Percentiles rank a stretch among this genome's conserved stretches.
Evolutionary conservation across 2,797 vertebrate genomes (phyloP).

Genomic region (Coranthus polyacanthus): DNA sequence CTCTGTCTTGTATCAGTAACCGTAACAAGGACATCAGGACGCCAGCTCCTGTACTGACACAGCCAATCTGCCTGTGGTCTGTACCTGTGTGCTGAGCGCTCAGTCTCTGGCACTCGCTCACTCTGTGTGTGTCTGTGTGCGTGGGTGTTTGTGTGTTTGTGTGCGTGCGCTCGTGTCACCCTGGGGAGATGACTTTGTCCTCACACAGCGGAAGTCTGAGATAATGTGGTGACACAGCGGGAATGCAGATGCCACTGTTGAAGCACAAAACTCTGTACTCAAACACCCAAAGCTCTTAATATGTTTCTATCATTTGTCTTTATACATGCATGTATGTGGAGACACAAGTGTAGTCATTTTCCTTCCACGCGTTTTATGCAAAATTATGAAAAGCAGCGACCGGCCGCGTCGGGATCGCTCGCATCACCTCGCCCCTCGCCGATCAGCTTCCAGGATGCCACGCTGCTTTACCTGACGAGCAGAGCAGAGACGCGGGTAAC

Average conservation of each 20-base stretch:
- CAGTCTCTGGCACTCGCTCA: conserved; percentile 1
- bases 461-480: too few species aligned
- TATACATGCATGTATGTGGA: background rate
- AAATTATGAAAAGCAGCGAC: too few species aligned
- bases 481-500: too few species aligned
- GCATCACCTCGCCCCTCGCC: too few species aligned
- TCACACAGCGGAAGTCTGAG: conserved; percentile 17
- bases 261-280: background rate
- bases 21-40: conserved; percentile 24
- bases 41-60: conserved; percentile 12
- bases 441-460: too few species aligned
- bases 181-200: conserved; percentile 37
- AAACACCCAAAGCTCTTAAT: background rate
- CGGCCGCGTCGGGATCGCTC: too few species aligned
- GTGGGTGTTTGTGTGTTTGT: conserved; percentile 24
- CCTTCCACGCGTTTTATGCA: too few species aligned
- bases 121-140: too few species aligned
- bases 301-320: background rate
- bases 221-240: conserved; percentile 19
- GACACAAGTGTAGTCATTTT: too few species aligned
- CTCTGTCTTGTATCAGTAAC: background rate
- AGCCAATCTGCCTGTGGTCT: conserved; percentile 16
- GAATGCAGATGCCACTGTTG: conserved; percentile 11
- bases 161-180: conserved; percentile 20
- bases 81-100: conserved; percentile 24